Conservation (phyloP, 2,888 invertebrate genomes). For the Listrodromus nycthemerus region DNA sequence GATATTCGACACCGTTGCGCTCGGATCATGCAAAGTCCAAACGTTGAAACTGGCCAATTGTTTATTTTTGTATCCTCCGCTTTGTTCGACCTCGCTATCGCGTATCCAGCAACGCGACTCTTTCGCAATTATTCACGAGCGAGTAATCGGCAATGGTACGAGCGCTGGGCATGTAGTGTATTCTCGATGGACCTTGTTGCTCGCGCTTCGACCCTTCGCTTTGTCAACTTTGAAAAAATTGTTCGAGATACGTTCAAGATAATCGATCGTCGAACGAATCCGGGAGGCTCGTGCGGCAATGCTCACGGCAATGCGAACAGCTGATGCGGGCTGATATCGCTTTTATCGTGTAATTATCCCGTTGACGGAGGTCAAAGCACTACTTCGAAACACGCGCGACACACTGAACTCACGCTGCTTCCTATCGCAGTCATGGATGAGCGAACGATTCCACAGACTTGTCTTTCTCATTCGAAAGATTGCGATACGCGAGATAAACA, state of each 20-base stretch:
- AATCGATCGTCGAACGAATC: background rate
- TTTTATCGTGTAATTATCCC: background rate
- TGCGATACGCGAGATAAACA: background rate
- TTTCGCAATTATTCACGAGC: constrained; percentile 22
- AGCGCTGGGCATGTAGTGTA: background rate
- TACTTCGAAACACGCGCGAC: background rate
- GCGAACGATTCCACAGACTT: background rate
- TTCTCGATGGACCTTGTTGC: background rate
- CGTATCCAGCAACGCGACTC: background rate
- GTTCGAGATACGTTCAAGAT: background rate
- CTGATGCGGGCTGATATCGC: background rate
- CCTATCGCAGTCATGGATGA: background rate
- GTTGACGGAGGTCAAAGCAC: background rate
- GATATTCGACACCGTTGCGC: background rate
- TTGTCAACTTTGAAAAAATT: too few species aligned
- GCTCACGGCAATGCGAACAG: background rate
- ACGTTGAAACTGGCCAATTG: background rate
- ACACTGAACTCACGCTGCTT: background rate
- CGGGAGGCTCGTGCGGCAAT: too few species aligned
- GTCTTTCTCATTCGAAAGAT: background rate
- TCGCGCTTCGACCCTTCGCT: background rate
- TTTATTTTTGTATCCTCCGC: background rate
- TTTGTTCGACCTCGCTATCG: constrained; percentile 16
- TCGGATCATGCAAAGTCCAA: background rate
- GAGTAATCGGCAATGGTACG: background rate